Conservation (phyloP, 2,113 vertebrate genomes). For the Hippocampus mohnikei region DNA sequence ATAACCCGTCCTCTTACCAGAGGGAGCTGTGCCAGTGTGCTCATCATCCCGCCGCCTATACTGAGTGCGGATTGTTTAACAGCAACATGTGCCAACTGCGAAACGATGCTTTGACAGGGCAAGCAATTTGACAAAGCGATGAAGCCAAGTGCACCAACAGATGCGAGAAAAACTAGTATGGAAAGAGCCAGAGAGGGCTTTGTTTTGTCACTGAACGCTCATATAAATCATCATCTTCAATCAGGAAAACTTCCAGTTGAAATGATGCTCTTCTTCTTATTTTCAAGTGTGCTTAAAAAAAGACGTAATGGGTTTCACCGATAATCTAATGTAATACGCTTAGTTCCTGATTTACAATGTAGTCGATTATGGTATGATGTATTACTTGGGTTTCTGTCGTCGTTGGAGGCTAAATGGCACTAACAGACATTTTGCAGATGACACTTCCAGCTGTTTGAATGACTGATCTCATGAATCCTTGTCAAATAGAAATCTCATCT, state of each 20-base stretch:
- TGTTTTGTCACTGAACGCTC: not conserved
- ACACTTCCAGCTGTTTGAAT: slow-evolving; percentile 2
- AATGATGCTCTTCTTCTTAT: not conserved
- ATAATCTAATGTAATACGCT: not conserved
- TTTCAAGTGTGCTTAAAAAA: not conserved
- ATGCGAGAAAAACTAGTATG: too few relatives aligned
- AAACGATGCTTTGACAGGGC: slow-evolving; percentile 6
- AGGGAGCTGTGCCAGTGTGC: slow-evolving; percentile 37
- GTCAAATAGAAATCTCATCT: not conserved
- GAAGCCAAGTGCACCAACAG: slow-evolving; percentile 7
- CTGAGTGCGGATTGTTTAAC: slow-evolving; percentile 22
- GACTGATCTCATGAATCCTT: not conserved
- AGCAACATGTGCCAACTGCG: slow-evolving; percentile 39
- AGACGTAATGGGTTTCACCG: not conserved
- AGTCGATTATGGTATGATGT: not conserved
- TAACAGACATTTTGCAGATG: not conserved
- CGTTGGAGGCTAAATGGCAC: not conserved
- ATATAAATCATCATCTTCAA: not conserved
- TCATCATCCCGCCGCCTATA: slow-evolving; percentile 10
- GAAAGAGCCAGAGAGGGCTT: not conserved
- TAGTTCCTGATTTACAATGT: not conserved
- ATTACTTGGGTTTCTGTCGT: not conserved
- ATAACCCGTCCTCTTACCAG: slow-evolving; percentile 40
- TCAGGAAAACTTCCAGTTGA: not conserved
- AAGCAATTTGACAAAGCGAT: slow-evolving; percentile 12